Conservation (phyloP, 1,140 invertebrate species). For the Cyphomyrmex costatus region DNA sequence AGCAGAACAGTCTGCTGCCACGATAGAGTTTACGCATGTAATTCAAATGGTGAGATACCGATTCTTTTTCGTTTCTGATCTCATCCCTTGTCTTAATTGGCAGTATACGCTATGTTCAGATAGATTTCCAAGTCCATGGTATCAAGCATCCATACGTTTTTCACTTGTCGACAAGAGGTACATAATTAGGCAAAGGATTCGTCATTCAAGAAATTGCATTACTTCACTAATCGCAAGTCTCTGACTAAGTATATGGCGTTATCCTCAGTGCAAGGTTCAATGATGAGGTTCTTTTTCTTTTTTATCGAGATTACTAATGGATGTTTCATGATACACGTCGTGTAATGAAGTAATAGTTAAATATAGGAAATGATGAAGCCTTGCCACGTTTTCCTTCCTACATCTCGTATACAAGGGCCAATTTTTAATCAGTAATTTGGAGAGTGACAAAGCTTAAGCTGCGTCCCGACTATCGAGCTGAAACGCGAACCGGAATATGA, state of each 20-base stretch:
- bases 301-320: neutral
- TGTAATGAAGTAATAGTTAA: neutral
- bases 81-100: neutral
- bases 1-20: neutral
- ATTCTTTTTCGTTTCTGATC: neutral
- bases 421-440: conserved; percentile 3
- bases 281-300: neutral
- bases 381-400: neutral
- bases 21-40: neutral
- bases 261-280: neutral
- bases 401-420: neutral
- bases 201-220: neutral
- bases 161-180: conserved; percentile 25
- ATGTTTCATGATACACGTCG: neutral
- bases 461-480: too few species aligned
- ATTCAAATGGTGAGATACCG: neutral
- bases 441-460: neutral
- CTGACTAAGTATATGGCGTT: neutral
- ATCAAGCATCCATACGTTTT: conserved; percentile 14
- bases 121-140: conserved; percentile 25
- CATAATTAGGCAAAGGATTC: conserved; percentile 23
- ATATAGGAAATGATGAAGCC: neutral
- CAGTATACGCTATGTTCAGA: conserved; percentile 32
- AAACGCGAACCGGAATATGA: too few species aligned
- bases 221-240: neutral